Percentiles rank a stretch among this genome's conserved stretches.
Conservation (phyloP, 2,797 vertebrate species). For the Squalus acanthias region DNA sequence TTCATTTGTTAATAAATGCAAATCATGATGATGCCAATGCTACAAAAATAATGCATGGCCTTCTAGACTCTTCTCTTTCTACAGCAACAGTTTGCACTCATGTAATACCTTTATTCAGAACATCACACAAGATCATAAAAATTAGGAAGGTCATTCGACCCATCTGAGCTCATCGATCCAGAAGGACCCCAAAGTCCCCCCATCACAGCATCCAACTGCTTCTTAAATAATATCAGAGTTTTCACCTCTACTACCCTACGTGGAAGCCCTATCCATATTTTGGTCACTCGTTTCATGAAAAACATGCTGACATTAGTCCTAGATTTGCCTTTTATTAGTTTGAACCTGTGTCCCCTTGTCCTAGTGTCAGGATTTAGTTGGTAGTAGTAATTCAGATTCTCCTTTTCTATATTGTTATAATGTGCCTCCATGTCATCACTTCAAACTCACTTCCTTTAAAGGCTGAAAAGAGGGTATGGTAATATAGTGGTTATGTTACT, state of each 20-base stretch:
- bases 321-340: no score
- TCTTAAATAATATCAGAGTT: not conserved
- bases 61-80: not conserved
- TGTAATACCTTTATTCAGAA: not conserved
- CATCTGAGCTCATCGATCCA: not conserved
- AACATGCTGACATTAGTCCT: no score
- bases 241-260: not conserved
- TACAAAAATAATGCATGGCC: not conserved
- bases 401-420: not conserved
- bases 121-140: not conserved
- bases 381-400: not conserved
- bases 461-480: no score
- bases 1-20: not conserved
- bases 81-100: not conserved
- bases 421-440: not conserved
- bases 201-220: not conserved
- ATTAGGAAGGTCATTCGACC: not conserved
- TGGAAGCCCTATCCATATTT: no score
- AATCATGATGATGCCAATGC: not conserved
- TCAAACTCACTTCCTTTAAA: no score
- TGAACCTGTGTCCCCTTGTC: not conserved
- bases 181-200: not conserved
- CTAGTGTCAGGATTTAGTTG: not conserved
- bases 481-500: not conserved
- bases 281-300: no score